Evolutionary conservation across 2,113 vertebrate species (phyloP), one percentile per base, ranked within the genome.

Genomic region (Kobus ellipsiprymnus): DNA sequence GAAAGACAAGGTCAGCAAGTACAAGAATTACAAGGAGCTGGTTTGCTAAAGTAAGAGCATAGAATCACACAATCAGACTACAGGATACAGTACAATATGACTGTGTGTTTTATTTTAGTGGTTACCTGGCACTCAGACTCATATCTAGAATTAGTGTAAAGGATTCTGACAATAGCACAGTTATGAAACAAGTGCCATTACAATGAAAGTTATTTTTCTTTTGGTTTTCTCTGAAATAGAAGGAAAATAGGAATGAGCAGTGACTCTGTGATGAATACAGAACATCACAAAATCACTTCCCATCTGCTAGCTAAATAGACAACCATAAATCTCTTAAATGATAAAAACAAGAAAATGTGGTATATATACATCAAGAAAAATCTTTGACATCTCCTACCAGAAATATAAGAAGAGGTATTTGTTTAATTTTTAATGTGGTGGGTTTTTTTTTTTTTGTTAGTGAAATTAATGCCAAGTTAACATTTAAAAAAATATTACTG

Each of bases 221-320:
- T 95, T 93, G 77, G 78, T 99, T 99, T 99, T 98, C 98, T 98
- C 93, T 92, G 97, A 98, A 99, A 98, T 98, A 90, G 95, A 97
- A 96, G 86, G 92, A 99, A 99, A 99, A 57, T 98, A 97, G 97
- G 96, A 98, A 98, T 98, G 98, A 99, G 97, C 97, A 98, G 98
- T 97, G 96, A 44, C 74, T 97, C 91, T 8, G 71, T 91, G 92
- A 94, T 97, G 93, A 97, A 97, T 98, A 81, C 12, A 97, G 89
- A 97, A 80, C 89, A 91, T 96, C 96, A 97, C 97, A 85, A 98
- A 98, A 98, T 98, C 97, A 98, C 97, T 97, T 98, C 98, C 99
- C 99, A 99, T 99, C 98, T 99, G 98, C 98, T 98, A 98, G 98
- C 97, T 98, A 99, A 99, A 97, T 98, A 98, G 98, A 98, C 94